These are phyloP conservation scores for Amblyjoppa proteus DNA, from an alignment of 2,888 invertebrate species.

Conservation along the genomic window DNA sequence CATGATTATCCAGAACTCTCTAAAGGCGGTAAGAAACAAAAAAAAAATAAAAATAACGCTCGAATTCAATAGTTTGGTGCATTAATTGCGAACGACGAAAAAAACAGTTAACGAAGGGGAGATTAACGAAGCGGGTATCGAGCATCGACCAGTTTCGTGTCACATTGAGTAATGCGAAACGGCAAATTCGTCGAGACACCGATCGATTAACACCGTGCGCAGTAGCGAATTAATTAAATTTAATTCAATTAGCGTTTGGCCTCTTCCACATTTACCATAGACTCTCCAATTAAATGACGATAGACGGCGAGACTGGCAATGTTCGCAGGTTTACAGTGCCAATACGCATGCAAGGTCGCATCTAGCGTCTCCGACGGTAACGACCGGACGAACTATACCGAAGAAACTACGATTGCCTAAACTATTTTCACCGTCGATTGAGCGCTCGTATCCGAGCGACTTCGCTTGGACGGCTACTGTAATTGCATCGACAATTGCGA, in stretches of 20 bases:
- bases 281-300: constrained; percentile 16
- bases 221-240: constrained; percentile 26
- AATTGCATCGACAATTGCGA: not conserved
- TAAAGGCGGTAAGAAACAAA: too few species aligned
- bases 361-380: not conserved
- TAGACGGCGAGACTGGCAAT: constrained; percentile 13
- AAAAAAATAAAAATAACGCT: too few species aligned
- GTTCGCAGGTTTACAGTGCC: constrained; percentile 3
- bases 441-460: not conserved
- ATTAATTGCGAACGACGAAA: too few species aligned
- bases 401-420: not conserved
- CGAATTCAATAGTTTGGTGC: too few species aligned
- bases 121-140: not conserved
- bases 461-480: not conserved
- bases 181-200: not conserved
- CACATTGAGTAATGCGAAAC: not conserved
- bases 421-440: constrained; percentile 4
- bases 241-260: constrained; percentile 25
- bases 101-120: too few species aligned
- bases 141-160: not conserved
- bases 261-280: constrained; percentile 23
- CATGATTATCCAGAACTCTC: too few species aligned
- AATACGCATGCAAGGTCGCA: constrained; percentile 4
- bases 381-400: constrained; percentile 6
- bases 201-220: not conserved